Percentiles rank a stretch among this genome's conserved stretches.
Conservation (phyloP, 1,140 invertebrate species). For the Caenorhabditis briggsae region DNA sequence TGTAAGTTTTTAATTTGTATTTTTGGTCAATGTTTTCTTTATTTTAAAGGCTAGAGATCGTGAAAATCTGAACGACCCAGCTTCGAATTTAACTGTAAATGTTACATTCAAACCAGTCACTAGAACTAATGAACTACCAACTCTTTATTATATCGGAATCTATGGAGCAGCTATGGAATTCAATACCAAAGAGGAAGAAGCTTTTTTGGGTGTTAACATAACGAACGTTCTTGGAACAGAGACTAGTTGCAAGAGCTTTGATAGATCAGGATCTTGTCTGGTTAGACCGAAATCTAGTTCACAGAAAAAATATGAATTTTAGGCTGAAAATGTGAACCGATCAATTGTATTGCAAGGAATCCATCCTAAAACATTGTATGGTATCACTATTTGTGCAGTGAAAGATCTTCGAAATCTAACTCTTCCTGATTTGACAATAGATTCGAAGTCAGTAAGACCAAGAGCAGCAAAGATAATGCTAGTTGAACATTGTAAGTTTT, state of each 20-base stretch:
- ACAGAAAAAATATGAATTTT: conserved; percentile 26
- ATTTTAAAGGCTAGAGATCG: conserved; percentile 38
- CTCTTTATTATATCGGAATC: conserved; percentile 73
- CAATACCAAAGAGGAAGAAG: conserved; percentile 64
- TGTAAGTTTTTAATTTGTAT: conserved; percentile 26
- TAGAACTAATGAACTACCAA: conserved; percentile 59
- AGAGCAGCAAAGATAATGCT: conserved; percentile 66
- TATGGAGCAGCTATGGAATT: conserved; percentile 72
- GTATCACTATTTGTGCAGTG: conserved; percentile 73
- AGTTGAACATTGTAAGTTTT: conserved; percentile 58
- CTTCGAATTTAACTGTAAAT: conserved; percentile 69
- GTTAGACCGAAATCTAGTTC: conserved; percentile 37
- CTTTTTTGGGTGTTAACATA: conserved; percentile 72
- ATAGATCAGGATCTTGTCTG: conserved; percentile 66
- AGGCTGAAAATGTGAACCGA: conserved; percentile 56
- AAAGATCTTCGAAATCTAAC: conserved; percentile 70
- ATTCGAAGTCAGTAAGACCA: conserved; percentile 60
- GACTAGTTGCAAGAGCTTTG: conserved; percentile 68
- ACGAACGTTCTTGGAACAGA: conserved; percentile 69
- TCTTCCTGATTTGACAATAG: conserved; percentile 67
- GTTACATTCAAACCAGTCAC: conserved; percentile 70
- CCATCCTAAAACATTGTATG: conserved; percentile 70
- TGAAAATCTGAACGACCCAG: conserved; percentile 58
- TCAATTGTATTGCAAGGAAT: conserved; percentile 70
- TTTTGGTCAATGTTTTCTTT: background rate